Conservation (phyloP, 2,888 invertebrate species). For the Polietes domitor region DNA sequence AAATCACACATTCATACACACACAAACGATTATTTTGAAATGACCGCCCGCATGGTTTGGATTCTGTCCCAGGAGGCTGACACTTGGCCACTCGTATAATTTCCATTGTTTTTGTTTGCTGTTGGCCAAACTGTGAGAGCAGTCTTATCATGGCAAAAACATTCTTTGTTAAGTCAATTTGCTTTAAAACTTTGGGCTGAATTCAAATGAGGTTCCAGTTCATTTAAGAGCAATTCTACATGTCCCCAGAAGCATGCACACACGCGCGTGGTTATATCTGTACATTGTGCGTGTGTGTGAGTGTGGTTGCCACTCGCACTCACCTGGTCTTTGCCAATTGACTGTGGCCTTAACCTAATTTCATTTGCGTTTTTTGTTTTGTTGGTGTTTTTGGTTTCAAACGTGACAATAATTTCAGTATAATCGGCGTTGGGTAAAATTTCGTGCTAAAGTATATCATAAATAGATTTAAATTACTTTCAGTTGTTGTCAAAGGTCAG, state of each 20-base stretch:
- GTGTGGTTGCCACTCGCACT: not conserved
- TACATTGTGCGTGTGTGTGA: no score
- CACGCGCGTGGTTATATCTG: no score
- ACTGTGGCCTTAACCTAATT: conserved; percentile 27
- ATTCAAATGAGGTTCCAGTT: not conserved
- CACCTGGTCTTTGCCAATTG: not conserved
- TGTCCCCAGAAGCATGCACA: not conserved
- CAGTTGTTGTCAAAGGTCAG: conserved; percentile 15
- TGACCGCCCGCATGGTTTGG: no score
- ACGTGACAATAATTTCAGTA: conserved; percentile 50
- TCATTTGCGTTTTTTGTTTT: not conserved
- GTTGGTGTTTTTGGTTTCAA: conserved; percentile 2
- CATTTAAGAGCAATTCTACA: conserved; percentile 2
- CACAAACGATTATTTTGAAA: no score
- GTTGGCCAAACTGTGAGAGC: not conserved
- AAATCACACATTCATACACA: no score
- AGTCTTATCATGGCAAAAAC: not conserved
- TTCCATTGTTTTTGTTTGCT: not conserved
- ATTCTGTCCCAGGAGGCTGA: not conserved
- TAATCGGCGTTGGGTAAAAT: conserved; percentile 23
- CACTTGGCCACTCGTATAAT: no score
- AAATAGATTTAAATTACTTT: conserved; percentile 32
- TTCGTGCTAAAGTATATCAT: conserved; percentile 44
- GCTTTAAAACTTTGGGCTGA: not conserved
- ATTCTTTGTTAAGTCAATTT: not conserved